Evolutionary conservation across 35 echinoderm and acorn worm genomes (phyloP).

Genomic region (Heliocidaris erythrogramma): DNA sequence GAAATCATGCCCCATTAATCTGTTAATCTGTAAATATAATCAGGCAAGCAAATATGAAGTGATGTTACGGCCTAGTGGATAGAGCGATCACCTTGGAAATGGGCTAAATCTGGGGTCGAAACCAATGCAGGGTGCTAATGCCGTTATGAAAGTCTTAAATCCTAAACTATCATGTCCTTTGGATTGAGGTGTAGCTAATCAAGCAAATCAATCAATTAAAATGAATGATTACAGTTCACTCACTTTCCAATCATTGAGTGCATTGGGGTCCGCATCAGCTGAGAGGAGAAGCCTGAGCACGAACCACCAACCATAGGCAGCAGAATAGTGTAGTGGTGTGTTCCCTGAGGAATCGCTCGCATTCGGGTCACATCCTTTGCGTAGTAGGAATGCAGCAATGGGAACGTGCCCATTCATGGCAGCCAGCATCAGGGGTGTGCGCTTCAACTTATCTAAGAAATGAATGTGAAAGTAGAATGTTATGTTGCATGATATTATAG

Average conservation of each 20-base stretch:
- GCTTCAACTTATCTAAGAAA: constrained; percentile 77
- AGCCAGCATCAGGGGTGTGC: constrained; percentile 75
- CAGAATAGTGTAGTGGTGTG: constrained; percentile 84
- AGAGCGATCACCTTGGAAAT: too few species aligned
- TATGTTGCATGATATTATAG: neutral
- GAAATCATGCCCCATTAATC: too few species aligned
- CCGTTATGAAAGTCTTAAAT: too few species aligned
- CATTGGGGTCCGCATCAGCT: constrained; percentile 73
- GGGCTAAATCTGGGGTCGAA: too few species aligned
- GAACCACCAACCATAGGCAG: constrained; percentile 90
- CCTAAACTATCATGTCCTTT: too few species aligned
- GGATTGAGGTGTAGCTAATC: too few species aligned
- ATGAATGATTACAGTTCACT: neutral
- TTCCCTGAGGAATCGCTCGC: constrained; percentile 83
- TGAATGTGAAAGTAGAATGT: neutral
- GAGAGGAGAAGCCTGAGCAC: constrained; percentile 73
- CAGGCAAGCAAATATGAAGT: too few species aligned
- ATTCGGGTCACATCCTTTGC: constrained; percentile 82
- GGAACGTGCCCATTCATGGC: constrained; percentile 90
- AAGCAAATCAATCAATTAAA: too few species aligned
- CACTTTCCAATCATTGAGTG: constrained; percentile 91
- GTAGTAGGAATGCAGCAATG: constrained; percentile 75
- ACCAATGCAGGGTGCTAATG: too few species aligned
- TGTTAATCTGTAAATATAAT: too few species aligned
- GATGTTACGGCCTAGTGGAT: too few species aligned